Percentiles rank a stretch among this genome's conserved stretches.
phyloP scores from a whole-genome alignment of 2,888 invertebrate genomes.

The Oligia strigilis region DNA sequence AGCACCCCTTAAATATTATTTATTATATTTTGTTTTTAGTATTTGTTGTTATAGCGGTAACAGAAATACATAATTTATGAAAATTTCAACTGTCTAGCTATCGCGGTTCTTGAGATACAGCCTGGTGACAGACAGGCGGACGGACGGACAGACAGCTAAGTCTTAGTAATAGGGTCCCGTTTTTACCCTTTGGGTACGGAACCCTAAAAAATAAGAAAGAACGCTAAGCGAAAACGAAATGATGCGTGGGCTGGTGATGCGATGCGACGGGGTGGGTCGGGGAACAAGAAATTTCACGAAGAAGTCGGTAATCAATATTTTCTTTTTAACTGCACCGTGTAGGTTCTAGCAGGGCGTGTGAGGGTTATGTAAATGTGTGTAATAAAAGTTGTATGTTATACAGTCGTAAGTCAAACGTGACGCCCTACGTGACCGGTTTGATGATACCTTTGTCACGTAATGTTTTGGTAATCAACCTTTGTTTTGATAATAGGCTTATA shows the following conservation, averaged over 20 bases:
- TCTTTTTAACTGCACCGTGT: conserved; percentile 19
- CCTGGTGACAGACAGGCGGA: no score
- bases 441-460: conserved; percentile 30
- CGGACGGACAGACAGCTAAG: no score
- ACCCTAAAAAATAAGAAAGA: background rate
- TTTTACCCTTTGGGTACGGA: no score
- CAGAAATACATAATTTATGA: no score
- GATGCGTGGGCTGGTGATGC: background rate
- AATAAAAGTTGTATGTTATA: conserved; percentile 2
- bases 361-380: conserved; percentile 42
- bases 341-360: conserved; percentile 28
- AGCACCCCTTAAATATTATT: no score
- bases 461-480: conserved; percentile 18
- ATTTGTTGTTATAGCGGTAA: no score
- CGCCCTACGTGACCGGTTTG: conserved; percentile 1
- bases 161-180: no score
- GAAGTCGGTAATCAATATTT: background rate
- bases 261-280: background rate
- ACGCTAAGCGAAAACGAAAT: background rate
- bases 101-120: no score
- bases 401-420: conserved; percentile 6
- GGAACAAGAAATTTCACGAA: background rate
- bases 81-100: no score
- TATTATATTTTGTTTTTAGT: no score
- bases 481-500: conserved; percentile 2